Evolutionary conservation across 2,113 vertebrate genomes (phyloP).

Genomic region (Corythornis vintsioides): DNA sequence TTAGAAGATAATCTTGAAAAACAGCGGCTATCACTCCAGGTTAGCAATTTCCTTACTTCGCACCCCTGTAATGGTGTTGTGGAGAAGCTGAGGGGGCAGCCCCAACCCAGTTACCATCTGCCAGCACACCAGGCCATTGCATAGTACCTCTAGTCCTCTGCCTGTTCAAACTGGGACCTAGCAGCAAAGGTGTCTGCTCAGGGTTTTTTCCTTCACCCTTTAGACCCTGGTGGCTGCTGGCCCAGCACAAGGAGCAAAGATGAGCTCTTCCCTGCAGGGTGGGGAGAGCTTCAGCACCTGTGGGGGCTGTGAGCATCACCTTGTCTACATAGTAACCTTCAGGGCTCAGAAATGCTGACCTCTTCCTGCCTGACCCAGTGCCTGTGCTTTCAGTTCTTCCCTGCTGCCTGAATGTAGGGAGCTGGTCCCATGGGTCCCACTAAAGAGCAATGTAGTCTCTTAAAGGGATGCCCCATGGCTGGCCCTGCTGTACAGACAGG

Average conservation of each 20-base stretch:
- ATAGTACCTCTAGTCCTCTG: not conserved
- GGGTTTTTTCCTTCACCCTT: not conserved
- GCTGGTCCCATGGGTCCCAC: fast-evolving
- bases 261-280: not conserved
- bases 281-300: not conserved
- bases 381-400: not conserved
- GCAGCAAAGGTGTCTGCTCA: not conserved
- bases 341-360: fast-evolving
- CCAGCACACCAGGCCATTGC: not conserved
- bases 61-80: not conserved
- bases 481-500: not conserved
- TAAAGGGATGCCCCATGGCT: not conserved
- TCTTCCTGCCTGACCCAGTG: not conserved
- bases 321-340: not conserved
- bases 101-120: fast-evolving
- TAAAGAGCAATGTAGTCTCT: fast-evolving
- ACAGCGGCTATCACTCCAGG: constrained; percentile 91
- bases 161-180: not conserved
- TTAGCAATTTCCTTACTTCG: constrained; percentile 45
- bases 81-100: not conserved
- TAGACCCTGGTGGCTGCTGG: not conserved
- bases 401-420: not conserved
- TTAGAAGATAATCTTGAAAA: constrained; percentile 92
- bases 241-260: not conserved
- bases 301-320: not conserved